Percentiles rank a stretch among this genome's conserved stretches.
phyloP scores from a whole-genome alignment of 2,888 invertebrate species.

The Parnassius orleans region DNA sequence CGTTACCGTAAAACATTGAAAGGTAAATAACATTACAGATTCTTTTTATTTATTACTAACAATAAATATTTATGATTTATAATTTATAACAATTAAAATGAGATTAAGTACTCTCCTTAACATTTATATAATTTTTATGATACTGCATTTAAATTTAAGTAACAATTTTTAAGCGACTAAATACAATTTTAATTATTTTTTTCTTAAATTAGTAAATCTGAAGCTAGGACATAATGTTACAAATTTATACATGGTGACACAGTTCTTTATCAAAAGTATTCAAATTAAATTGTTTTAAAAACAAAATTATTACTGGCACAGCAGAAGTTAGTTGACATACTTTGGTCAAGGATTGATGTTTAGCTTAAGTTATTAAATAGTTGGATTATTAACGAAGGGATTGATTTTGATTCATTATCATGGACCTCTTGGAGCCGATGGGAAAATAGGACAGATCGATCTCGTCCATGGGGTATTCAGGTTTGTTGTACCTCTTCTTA shows the following conservation, averaged over 20 bases:
- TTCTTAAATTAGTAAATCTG: too few relatives aligned
- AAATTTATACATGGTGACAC: too few relatives aligned
- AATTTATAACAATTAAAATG: conserved; percentile 15
- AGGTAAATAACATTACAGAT: conserved; percentile 25
- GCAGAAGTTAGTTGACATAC: too few relatives aligned
- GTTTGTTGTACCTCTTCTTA: conserved; percentile 57
- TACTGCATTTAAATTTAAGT: conserved; percentile 4
- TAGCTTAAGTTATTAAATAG: too few relatives aligned
- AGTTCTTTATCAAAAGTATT: too few relatives aligned
- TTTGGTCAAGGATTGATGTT: too few relatives aligned
- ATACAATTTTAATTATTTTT: too few relatives aligned
- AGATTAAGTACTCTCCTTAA: conserved; percentile 28
- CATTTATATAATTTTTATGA: conserved; percentile 16
- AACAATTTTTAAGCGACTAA: not conserved
- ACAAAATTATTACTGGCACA: too few relatives aligned
- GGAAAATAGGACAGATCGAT: conserved; percentile 72
- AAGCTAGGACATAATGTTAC: too few relatives aligned
- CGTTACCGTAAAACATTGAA: conserved; percentile 31
- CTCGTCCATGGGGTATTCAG: conserved; percentile 72
- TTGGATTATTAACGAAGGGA: conserved; percentile 28
- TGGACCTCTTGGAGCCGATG: conserved; percentile 65
- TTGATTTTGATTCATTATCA: conserved; percentile 29
- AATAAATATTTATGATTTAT: not conserved
- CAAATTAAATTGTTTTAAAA: too few relatives aligned
- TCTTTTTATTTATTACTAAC: conserved; percentile 23